A percentile compares a stretch with the other conserved stretches of the same genome.
These are phyloP conservation scores for Tanypteryx hageni DNA, from an alignment of 2,888 invertebrate species.

Conservation along the genomic window DNA sequence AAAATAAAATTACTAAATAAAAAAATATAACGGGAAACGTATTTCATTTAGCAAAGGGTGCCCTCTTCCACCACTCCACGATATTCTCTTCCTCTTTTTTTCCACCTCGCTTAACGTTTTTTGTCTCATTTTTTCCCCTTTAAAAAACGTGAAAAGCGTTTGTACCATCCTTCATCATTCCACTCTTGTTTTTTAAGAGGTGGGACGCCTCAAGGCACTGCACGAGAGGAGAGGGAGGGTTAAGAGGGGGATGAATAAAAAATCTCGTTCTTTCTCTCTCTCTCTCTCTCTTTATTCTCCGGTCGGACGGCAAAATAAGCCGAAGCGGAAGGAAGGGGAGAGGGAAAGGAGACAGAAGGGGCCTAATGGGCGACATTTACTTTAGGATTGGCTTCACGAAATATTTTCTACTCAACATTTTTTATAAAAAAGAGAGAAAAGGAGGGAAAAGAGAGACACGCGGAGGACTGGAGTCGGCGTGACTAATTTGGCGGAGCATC, in stretches of 20 bases:
- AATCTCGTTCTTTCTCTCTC: no score
- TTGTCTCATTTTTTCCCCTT: neutral
- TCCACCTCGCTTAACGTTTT: neutral
- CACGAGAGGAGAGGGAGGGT: neutral
- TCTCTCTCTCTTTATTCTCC: neutral
- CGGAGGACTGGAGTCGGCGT: neutral
- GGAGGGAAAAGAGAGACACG: neutral
- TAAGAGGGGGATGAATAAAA: neutral
- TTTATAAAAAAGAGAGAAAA: neutral
- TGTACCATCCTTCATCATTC: neutral
- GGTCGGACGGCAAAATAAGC: no score
- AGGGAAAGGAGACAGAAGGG: no score
- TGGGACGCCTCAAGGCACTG: neutral
- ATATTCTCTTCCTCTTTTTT: neutral
- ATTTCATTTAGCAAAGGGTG: neutral
- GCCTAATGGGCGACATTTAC: no score
- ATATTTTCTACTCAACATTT: neutral
- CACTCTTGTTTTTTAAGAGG: neutral
- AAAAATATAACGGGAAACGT: neutral
- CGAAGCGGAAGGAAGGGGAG: no score
- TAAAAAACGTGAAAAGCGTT: neutral
- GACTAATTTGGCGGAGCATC: slow-evolving; percentile 3
- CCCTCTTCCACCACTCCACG: neutral
- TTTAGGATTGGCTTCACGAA: neutral
- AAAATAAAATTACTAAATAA: neutral